phyloP scores from a whole-genome alignment of 2,113 vertebrate species.

The Lontra canadensis region DNA sequence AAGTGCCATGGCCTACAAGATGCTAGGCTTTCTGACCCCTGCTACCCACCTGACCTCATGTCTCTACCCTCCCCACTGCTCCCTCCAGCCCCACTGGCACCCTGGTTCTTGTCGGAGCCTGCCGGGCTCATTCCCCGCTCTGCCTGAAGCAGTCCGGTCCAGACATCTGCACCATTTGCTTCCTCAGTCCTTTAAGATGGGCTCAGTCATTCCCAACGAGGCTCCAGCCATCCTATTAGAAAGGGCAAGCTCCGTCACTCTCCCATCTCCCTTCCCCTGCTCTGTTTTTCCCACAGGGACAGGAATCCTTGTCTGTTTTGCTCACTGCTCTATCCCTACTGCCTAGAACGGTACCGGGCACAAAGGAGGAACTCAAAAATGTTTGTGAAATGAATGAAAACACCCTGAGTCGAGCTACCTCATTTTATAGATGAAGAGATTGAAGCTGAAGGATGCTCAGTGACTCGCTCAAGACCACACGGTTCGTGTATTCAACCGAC shows the following conservation, averaged over 20 bases:
- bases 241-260: background rate
- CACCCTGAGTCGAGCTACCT: background rate
- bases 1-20: background rate
- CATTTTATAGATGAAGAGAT: background rate
- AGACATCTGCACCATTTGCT: background rate
- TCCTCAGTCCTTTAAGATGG: background rate
- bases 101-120: background rate
- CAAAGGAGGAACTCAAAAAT: background rate
- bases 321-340: background rate
- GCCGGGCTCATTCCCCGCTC: background rate
- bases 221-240: background rate
- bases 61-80: background rate
- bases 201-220: background rate
- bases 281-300: background rate
- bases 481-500: background rate
- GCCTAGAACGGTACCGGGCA: background rate
- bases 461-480: background rate
- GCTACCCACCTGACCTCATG: background rate
- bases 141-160: background rate
- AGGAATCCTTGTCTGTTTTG: background rate
- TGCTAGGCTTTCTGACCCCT: background rate
- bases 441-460: background rate
- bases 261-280: background rate
- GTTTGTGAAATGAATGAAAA: constrained; percentile 17
- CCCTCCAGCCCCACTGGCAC: background rate